A percentile compares a stretch with the other conserved stretches of the same genome.
Conservation (phyloP, 2,888 invertebrate genomes). For the Caenorhabditis sinica region DNA sequence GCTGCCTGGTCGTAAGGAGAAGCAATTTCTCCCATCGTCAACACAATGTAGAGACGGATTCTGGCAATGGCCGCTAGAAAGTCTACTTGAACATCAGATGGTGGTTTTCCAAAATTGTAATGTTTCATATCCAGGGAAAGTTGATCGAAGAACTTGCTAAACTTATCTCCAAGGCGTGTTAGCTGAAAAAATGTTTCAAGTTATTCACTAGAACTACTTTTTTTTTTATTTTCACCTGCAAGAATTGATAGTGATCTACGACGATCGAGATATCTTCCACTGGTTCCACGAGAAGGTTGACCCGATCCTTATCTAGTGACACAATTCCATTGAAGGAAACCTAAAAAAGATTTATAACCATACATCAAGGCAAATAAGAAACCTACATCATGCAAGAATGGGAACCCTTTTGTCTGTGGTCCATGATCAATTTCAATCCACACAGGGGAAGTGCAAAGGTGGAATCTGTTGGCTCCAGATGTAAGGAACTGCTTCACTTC, state of each 20-base stretch:
- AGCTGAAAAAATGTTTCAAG: slow-evolving; percentile 57
- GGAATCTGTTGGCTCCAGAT: slow-evolving; percentile 15
- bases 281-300: slow-evolving; percentile 73
- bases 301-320: slow-evolving; percentile 59
- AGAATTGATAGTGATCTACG: slow-evolving; percentile 82
- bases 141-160: slow-evolving; percentile 75
- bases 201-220: background rate
- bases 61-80: slow-evolving; percentile 59
- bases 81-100: slow-evolving; percentile 44
- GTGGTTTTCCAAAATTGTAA: slow-evolving; percentile 60
- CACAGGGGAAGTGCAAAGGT: slow-evolving; percentile 72
- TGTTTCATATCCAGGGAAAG: slow-evolving; percentile 76
- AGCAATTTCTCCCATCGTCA: slow-evolving; percentile 76
- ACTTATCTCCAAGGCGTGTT: slow-evolving; percentile 60
- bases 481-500: background rate
- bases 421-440: slow-evolving; percentile 80
- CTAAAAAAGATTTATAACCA: slow-evolving; percentile 12
- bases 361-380: background rate
- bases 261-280: slow-evolving; percentile 72
- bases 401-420: slow-evolving; percentile 67
- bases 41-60: slow-evolving; percentile 74
- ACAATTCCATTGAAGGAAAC: slow-evolving; percentile 68
- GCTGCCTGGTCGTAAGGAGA: slow-evolving; percentile 77
- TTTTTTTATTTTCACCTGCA: slow-evolving; percentile 63
- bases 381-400: slow-evolving; percentile 74